A percentile compares a stretch with the other conserved stretches of the same genome.
Evolutionary conservation across 2,888 invertebrate species (phyloP).

Genomic region (Gisinianus flammeolus): DNA sequence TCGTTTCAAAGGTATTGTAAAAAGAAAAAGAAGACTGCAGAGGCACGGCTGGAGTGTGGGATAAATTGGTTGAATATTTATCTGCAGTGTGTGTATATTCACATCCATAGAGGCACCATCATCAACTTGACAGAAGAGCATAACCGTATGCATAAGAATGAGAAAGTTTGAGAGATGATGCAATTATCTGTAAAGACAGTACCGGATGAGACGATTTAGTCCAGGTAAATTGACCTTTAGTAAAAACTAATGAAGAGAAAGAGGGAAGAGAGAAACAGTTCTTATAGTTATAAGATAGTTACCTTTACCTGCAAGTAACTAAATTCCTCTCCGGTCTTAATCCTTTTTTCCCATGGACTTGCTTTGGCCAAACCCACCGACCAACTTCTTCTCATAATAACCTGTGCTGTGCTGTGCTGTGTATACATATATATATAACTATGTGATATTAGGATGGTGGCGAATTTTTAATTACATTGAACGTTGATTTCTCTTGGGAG

Average conservation of each 20-base stretch:
- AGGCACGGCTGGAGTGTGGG: no score
- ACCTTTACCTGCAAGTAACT: neutral
- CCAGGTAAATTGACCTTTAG: neutral
- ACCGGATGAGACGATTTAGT: neutral
- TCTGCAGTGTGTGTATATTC: no score
- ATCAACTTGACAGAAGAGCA: no score
- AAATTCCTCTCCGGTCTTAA: no score
- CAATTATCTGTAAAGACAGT: neutral
- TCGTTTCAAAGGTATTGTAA: no score
- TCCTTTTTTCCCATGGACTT: no score
- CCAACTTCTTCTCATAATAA: neutral
- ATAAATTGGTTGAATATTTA: no score
- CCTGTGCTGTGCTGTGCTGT: neutral
- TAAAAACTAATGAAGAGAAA: constrained; percentile 2
- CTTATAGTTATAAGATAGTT: neutral
- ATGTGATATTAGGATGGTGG: constrained; percentile 29
- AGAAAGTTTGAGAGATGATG: neutral
- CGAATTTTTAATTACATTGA: constrained; percentile 48
- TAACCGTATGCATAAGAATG: no score
- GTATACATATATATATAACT: neutral
- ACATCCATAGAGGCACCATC: no score
- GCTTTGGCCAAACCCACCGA: neutral
- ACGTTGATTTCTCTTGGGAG: constrained; percentile 48
- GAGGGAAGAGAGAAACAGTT: neutral
- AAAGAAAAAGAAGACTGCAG: no score